phyloP scores from a whole-genome alignment of 2,888 invertebrate genomes.

The Nomada flava region DNA sequence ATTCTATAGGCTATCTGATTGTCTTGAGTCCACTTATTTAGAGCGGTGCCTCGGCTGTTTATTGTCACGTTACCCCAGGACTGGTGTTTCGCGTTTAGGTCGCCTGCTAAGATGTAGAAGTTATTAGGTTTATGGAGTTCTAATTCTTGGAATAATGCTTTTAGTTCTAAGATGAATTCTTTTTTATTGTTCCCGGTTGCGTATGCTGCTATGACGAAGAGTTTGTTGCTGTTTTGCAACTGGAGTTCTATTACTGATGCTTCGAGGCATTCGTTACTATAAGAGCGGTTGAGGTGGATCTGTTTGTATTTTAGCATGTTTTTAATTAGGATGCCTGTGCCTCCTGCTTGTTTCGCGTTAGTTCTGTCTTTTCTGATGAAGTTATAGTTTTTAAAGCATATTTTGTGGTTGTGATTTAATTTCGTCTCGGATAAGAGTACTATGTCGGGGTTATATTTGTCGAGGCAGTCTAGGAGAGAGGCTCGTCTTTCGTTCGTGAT shows the following conservation, averaged over 20 bases:
- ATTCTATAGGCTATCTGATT: too few relatives aligned
- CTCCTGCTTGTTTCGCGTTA: conserved; percentile 52
- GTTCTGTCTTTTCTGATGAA: conserved; percentile 20
- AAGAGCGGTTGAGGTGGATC: neutral
- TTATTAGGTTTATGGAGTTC: too few relatives aligned
- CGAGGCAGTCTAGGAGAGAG: neutral
- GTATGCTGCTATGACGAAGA: too few relatives aligned
- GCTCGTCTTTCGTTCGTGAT: conserved; percentile 7
- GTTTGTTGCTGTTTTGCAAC: too few relatives aligned
- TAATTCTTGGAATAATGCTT: too few relatives aligned
- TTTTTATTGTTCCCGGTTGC: too few relatives aligned
- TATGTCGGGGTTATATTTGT: neutral
- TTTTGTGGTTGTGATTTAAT: neutral
- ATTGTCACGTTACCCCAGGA: too few relatives aligned
- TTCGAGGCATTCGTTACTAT: conserved; percentile 23
- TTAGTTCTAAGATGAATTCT: too few relatives aligned
- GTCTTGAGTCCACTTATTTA: too few relatives aligned
- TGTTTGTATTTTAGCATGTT: conserved; percentile 17
- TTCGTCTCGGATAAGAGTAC: conserved; percentile 6
- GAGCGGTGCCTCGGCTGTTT: too few relatives aligned
- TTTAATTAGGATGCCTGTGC: conserved; percentile 50
- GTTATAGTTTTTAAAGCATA: neutral
- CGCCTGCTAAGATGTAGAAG: too few relatives aligned
- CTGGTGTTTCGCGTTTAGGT: too few relatives aligned
- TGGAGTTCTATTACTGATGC: conserved; percentile 7